A percentile compares a stretch with the other conserved stretches of the same genome.
phyloP scores from a whole-genome alignment of 2,888 invertebrate genomes.

The Acheta domesticus region DNA sequence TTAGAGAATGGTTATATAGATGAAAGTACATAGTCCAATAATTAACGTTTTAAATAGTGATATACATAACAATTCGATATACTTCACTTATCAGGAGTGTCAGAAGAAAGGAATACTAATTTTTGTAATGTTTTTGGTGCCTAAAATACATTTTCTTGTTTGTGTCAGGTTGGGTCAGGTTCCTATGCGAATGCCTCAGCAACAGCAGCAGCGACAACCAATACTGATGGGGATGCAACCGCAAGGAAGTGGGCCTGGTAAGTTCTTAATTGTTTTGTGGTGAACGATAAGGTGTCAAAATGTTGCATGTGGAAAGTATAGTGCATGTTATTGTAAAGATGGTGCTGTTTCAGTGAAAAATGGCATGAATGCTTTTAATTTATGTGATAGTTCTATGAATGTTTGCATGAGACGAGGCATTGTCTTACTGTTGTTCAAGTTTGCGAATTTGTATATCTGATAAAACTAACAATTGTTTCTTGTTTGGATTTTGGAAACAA shows the following conservation, averaged over 20 bases:
- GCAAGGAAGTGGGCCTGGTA: constrained; percentile 40
- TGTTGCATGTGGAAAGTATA: constrained; percentile 36
- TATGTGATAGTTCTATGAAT: too few species aligned
- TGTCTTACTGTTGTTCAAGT: neutral
- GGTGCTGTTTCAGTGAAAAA: constrained; percentile 18
- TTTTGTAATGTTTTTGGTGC: too few species aligned
- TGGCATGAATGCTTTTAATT: neutral
- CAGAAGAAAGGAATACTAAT: too few species aligned
- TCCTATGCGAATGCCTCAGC: constrained; percentile 40
- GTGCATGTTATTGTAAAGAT: constrained; percentile 30
- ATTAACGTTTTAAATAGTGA: too few species aligned
- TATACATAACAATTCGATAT: too few species aligned
- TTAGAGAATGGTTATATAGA: too few species aligned
- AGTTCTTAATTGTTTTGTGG: constrained; percentile 37
- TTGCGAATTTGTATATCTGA: too few species aligned
- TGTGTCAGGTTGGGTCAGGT: constrained; percentile 35
- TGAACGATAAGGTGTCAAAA: constrained; percentile 37
- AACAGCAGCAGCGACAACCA: constrained; percentile 47
- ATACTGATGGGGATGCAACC: constrained; percentile 55
- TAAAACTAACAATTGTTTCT: too few species aligned
- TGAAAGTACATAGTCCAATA: too few species aligned
- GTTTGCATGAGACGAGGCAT: neutral
- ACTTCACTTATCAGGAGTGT: too few species aligned
- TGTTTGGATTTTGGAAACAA: too few species aligned
- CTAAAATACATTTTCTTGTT: neutral